Evolutionary conservation across 2,113 vertebrate genomes (phyloP).

Genomic region (Petromus typicus): DNA sequence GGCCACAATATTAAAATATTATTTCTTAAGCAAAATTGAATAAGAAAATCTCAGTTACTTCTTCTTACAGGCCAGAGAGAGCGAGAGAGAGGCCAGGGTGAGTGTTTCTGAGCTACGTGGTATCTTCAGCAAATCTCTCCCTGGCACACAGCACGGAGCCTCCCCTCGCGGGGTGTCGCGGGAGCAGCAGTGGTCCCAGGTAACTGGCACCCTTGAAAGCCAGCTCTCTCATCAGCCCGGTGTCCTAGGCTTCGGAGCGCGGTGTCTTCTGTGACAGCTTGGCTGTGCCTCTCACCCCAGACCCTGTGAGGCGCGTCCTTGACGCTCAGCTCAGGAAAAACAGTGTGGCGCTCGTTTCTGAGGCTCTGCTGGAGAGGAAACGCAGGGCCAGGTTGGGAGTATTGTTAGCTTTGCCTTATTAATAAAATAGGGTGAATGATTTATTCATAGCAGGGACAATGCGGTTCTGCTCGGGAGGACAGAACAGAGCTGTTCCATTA

Average conservation of each 20-base stretch:
- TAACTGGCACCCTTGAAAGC: conserved; percentile 36
- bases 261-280: background rate
- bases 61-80: background rate
- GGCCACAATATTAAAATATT: background rate
- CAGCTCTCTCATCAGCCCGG: background rate
- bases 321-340: conserved; percentile 58
- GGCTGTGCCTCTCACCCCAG: background rate
- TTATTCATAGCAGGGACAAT: conserved; percentile 89
- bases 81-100: background rate
- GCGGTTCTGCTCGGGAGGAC: conserved; percentile 76
- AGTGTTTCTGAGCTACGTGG: background rate
- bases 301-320: background rate
- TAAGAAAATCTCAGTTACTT: background rate
- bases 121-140: background rate
- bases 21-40: background rate
- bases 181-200: background rate
- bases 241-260: background rate
- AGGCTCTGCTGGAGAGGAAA: conserved; percentile 75
- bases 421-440: conserved; percentile 89
- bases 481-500: conserved; percentile 80
- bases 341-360: conserved; percentile 44
- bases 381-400: conserved; percentile 79
- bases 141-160: background rate
- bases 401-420: conserved; percentile 86
- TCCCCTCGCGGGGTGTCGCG: background rate